Percentiles rank a stretch among this genome's conserved stretches.
These are phyloP conservation scores for Mionectes macconnelli DNA, from an alignment of 2,113 vertebrate species.

Conservation along the genomic window DNA sequence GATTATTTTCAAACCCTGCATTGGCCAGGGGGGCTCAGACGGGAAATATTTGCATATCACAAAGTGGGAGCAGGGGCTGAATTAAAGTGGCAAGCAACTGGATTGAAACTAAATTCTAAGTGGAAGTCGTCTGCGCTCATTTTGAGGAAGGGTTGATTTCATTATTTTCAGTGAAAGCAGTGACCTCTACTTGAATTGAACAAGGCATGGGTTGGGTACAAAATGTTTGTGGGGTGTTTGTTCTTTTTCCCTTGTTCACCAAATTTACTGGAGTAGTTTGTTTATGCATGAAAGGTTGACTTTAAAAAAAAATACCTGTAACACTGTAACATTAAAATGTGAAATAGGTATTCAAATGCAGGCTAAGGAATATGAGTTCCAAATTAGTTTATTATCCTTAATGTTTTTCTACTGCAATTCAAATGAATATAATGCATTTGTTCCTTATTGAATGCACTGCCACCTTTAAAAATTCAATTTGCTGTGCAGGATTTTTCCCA, in stretches of 20 bases:
- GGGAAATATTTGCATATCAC: slow-evolving; percentile 56
- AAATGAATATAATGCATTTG: slow-evolving; percentile 6
- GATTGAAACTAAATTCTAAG: slow-evolving; percentile 38
- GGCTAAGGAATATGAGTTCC: neutral
- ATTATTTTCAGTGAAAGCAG: neutral
- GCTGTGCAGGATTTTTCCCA: neutral
- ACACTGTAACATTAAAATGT: neutral
- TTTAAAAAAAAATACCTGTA: too few species aligned
- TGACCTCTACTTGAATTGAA: neutral
- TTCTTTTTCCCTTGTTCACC: neutral
- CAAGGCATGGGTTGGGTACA: neutral
- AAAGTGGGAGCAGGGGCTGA: slow-evolving; percentile 12
- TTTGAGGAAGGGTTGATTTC: neutral
- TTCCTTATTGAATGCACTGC: neutral
- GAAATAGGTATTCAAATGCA: neutral
- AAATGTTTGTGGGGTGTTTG: neutral
- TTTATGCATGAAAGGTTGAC: neutral
- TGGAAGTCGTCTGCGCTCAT: neutral
- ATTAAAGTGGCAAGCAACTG: slow-evolving; percentile 50
- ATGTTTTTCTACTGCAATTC: neutral
- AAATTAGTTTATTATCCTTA: neutral
- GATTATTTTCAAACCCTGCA: slow-evolving; percentile 67
- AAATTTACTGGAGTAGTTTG: neutral
- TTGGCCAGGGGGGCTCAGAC: slow-evolving; percentile 42
- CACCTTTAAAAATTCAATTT: neutral